phyloP scores from a whole-genome alignment of 2,797 vertebrate species.

The Toxotes lorentzi region DNA sequence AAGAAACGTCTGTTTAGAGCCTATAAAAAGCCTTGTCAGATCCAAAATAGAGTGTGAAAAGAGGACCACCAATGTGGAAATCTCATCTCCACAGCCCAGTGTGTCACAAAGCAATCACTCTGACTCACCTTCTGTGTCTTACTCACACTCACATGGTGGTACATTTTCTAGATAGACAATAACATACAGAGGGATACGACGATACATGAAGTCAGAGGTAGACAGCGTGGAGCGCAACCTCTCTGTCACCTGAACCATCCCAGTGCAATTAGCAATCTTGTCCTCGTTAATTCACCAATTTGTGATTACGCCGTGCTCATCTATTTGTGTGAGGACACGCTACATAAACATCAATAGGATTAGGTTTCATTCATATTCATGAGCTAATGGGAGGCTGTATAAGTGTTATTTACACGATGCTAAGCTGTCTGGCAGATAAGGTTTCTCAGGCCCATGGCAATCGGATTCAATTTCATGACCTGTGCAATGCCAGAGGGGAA shows the following conservation, averaged over 20 bases:
- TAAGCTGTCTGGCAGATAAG: slow-evolving; percentile 83
- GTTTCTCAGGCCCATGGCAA: slow-evolving; percentile 70
- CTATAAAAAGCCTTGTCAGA: slow-evolving; percentile 65
- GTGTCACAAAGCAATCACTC: slow-evolving; percentile 74
- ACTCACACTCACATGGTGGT: slow-evolving; percentile 30
- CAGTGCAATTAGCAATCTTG: slow-evolving; percentile 70
- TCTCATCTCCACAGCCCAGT: slow-evolving; percentile 70
- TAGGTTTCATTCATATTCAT: slow-evolving; percentile 86
- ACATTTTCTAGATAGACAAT: slow-evolving; percentile 38
- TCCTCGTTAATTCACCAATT: slow-evolving; percentile 76
- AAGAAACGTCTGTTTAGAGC: slow-evolving; percentile 63
- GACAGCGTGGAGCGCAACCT: slow-evolving; percentile 24
- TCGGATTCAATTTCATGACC: slow-evolving; percentile 77
- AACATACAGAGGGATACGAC: slow-evolving; percentile 30
- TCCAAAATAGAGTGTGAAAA: slow-evolving; percentile 62
- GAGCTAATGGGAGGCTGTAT: slow-evolving; percentile 76
- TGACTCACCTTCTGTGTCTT: slow-evolving; percentile 55
- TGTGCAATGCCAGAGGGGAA: slow-evolving; percentile 51
- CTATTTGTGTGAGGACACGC: slow-evolving; percentile 75
- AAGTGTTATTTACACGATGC: slow-evolving; percentile 81
- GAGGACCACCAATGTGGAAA: slow-evolving; percentile 70
- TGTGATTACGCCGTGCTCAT: slow-evolving; percentile 74
- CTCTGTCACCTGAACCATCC: slow-evolving; percentile 62
- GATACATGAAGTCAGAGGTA: slow-evolving; percentile 28
- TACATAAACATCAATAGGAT: slow-evolving; percentile 85